phyloP scores from a whole-genome alignment of 1,140 invertebrate genomes.

The Cherax destructor region DNA sequence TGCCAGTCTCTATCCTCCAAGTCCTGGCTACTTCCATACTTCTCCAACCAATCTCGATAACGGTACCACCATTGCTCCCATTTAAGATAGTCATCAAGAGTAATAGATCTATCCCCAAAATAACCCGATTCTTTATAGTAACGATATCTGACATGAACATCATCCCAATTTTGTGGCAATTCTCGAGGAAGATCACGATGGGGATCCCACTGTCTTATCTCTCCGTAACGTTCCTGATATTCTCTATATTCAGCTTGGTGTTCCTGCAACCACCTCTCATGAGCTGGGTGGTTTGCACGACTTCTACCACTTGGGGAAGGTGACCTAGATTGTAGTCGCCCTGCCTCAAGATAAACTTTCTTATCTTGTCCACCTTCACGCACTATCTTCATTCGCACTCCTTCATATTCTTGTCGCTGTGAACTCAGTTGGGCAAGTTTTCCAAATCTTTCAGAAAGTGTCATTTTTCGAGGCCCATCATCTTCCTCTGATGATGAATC shows the following conservation, averaged over 20 bases:
- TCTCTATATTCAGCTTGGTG: slow-evolving; percentile 65
- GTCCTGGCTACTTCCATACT: slow-evolving; percentile 77
- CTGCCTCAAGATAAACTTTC: slow-evolving; percentile 68
- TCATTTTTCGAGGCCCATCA: slow-evolving; percentile 77
- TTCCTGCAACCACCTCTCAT: slow-evolving; percentile 61
- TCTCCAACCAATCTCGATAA: slow-evolving; percentile 92
- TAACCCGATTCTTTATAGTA: slow-evolving; percentile 84
- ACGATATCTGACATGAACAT: slow-evolving; percentile 72
- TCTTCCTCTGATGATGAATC: slow-evolving; percentile 69
- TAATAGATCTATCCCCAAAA: slow-evolving; percentile 81
- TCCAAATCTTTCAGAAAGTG: slow-evolving; percentile 88
- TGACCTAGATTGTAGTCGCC: slow-evolving; percentile 54
- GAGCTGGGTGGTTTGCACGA: slow-evolving; percentile 50
- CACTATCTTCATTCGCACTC: slow-evolving; percentile 72
- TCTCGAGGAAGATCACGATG: slow-evolving; percentile 72
- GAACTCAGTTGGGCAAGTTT: slow-evolving; percentile 91
- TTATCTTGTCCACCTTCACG: slow-evolving; percentile 71
- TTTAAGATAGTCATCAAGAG: slow-evolving; percentile 89
- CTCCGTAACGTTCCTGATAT: slow-evolving; percentile 66
- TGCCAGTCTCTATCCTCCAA: slow-evolving; percentile 60
- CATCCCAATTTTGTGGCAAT: slow-evolving; percentile 73
- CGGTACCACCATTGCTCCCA: slow-evolving; percentile 97
- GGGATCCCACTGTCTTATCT: slow-evolving; percentile 70
- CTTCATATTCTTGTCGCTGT: slow-evolving; percentile 79
- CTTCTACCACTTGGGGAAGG: slow-evolving; percentile 60